Percentiles rank a stretch among this genome's conserved stretches.
These are phyloP conservation scores for Bombus turneri DNA, from an alignment of 1,140 invertebrate genomes.

Conservation along the genomic window DNA sequence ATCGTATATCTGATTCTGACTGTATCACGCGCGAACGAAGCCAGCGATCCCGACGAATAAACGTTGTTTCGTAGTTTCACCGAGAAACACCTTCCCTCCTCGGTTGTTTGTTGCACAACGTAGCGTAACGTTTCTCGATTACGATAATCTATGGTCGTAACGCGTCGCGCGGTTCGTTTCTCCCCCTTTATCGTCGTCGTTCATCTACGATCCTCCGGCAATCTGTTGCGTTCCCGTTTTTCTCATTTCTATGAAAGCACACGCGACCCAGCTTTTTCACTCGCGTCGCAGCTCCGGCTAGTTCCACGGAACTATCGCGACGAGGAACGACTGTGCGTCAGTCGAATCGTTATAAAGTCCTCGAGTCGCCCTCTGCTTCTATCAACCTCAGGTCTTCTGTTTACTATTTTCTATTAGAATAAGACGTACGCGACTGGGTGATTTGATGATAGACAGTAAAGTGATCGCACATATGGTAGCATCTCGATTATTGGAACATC, in stretches of 20 bases:
- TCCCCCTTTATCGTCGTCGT: constrained; percentile 28
- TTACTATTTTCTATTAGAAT: background rate
- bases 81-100: background rate
- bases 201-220: constrained; percentile 16
- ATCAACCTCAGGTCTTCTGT: background rate
- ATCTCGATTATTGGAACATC: too few species aligned
- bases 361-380: background rate
- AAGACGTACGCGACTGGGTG: background rate
- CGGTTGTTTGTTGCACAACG: background rate
- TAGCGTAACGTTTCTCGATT: constrained; percentile 15
- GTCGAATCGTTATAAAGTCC: constrained; percentile 33
- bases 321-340: background rate
- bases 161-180: constrained; percentile 27
- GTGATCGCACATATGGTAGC: too few species aligned
- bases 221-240: constrained; percentile 12
- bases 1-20: constrained; percentile 39
- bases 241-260: constrained; percentile 18
- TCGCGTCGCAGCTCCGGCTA: background rate
- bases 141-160: constrained; percentile 15
- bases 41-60: background rate
- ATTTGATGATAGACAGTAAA: background rate
- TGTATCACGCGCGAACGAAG: background rate
- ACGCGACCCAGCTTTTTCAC: background rate
- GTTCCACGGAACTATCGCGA: constrained; percentile 6
- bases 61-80: background rate